Evolutionary conservation across 2,113 vertebrate species (phyloP), one percentile per base, ranked within the genome.

Genomic region (Oryzias celebensis): DNA sequence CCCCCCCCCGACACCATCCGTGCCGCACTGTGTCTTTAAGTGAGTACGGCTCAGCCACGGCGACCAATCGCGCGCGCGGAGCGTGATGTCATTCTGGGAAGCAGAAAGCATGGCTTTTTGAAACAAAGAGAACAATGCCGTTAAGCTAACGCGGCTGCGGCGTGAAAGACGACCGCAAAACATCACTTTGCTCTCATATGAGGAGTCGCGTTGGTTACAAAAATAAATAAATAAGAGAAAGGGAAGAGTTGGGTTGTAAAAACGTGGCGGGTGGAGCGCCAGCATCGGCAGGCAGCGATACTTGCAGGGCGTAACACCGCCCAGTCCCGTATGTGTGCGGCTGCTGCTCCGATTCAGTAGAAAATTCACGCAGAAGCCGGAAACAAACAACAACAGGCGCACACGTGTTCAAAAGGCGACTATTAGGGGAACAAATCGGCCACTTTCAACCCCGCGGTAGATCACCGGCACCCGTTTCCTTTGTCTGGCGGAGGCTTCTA

Each of bases 51-150:
- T 75, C 55, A 8, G 63, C 66, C 67, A 36, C 26, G 53, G 64
- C 84, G 78, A 84, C 95, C 95, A 97, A 96, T 96, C 71, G 90
- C 91, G 86, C 67, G 86, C 91, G 18, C 77, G 64, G 90, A 88
- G 87, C 74, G 95, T 96, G 96, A 97, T 94, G 95, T 96, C 96
- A 96, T 93, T 81, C 75, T 90, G 88, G 90, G 90, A 92, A 92
- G 92, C 93, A 82, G 89, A 88, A 93, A 93, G 95, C 93, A 92
- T 92, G 93, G 93, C 92, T 91, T 91, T 92, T 92, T 93, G 94
- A 95, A 96, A 98, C 95, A 98, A 98, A 98, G 95, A 90, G 95
- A 96, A 98, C 96, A 97, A 97, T 95, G 85, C 87, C 71, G 36
- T 68, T 76, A 85, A 52, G 81, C 58, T 57, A 51, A 48, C 77